Percentiles rank a stretch among this genome's conserved stretches.
Conservation (phyloP, 2,113 vertebrate genomes). For the Trematomus loennbergii region DNA sequence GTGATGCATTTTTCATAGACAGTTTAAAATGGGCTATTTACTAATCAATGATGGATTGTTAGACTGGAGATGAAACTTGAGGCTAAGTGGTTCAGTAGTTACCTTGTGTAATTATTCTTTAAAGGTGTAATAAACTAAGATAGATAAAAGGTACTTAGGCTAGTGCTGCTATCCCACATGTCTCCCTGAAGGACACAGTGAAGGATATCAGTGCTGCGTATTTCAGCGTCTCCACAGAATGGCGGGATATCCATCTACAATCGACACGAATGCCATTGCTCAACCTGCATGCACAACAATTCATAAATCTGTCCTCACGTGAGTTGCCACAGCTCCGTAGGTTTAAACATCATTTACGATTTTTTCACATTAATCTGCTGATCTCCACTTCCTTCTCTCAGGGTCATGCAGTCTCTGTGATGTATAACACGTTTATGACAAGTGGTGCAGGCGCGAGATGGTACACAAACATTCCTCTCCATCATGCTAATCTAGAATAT, state of each 20-base stretch:
- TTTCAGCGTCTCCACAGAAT: slow-evolving; percentile 39
- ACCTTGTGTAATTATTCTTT: slow-evolving; percentile 11
- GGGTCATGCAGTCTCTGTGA: slow-evolving; percentile 65
- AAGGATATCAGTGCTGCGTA: slow-evolving; percentile 64
- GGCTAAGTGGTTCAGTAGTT: background rate
- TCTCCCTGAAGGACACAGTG: slow-evolving; percentile 53
- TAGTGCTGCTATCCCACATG: background rate
- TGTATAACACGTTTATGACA: slow-evolving; percentile 56
- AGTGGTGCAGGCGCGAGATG: slow-evolving; percentile 15
- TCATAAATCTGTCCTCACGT: slow-evolving; percentile 68
- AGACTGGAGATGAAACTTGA: slow-evolving; percentile 10
- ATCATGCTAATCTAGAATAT: slow-evolving; percentile 54
- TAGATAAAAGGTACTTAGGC: background rate
- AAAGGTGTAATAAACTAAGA: background rate
- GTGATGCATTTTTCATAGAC: slow-evolving; percentile 33
- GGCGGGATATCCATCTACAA: slow-evolving; percentile 60
- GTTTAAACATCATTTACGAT: slow-evolving; percentile 70
- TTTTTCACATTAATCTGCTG: slow-evolving; percentile 58
- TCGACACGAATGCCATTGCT: slow-evolving; percentile 57
- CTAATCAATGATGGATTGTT: slow-evolving; percentile 50
- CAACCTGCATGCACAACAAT: slow-evolving; percentile 52
- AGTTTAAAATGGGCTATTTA: slow-evolving; percentile 34
- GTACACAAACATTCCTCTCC: slow-evolving; percentile 54
- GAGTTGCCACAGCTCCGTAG: slow-evolving; percentile 24
- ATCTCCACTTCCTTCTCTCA: slow-evolving; percentile 39